Conservation (phyloP, 2,113 vertebrate genomes). For the Platichthys flesus region DNA sequence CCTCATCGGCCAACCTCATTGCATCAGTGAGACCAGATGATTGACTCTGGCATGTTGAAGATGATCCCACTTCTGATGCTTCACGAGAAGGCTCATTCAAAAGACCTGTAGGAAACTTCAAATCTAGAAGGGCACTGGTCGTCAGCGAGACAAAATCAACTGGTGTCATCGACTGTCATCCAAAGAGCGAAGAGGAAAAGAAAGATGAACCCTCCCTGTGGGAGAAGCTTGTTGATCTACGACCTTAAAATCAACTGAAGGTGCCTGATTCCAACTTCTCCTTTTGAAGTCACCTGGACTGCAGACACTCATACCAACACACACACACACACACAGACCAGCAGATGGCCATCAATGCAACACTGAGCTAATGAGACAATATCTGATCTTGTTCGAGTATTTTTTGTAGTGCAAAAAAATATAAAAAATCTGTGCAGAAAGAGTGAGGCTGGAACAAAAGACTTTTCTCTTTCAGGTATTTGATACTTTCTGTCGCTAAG, state of each 20-base stretch:
- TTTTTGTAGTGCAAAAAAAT: constrained; percentile 36
- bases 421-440: constrained; percentile 32
- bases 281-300: constrained; percentile 58
- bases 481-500: constrained; percentile 21
- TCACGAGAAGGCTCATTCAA: constrained; percentile 26
- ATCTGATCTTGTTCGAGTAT: constrained; percentile 16
- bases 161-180: constrained; percentile 30
- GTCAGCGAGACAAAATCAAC: constrained; percentile 24
- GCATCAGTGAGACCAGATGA: constrained; percentile 34
- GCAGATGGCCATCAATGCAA: constrained; percentile 72
- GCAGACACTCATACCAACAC: constrained; percentile 57
- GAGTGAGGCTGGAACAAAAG: constrained; percentile 1
- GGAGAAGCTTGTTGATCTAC: constrained; percentile 45
- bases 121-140: not conserved
- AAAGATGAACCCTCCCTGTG: constrained; percentile 33
- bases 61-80: not conserved
- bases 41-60: constrained; percentile 10
- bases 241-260: constrained; percentile 46
- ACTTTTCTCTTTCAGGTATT: constrained; percentile 20
- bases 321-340: constrained; percentile 74
- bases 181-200: constrained; percentile 39
- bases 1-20: constrained; percentile 42
- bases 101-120: constrained; percentile 5
- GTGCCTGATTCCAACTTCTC: constrained; percentile 51
- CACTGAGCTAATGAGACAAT: constrained; percentile 47